Conservation (phyloP, 2,888 invertebrate species). For the Thelaira solivaga region DNA sequence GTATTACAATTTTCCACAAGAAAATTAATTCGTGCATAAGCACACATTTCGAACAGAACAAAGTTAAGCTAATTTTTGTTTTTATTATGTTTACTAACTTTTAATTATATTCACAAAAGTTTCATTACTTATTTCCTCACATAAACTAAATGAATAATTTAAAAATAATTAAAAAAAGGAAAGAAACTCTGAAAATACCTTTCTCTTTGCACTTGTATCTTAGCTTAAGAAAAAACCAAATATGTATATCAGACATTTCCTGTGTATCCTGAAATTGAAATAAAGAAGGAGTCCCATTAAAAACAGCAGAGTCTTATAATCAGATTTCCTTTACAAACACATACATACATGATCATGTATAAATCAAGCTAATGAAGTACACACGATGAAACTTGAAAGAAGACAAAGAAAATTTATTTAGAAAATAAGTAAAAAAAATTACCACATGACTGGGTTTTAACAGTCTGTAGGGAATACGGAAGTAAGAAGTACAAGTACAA, state of each 20-base stretch:
- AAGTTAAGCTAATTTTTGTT: background rate
- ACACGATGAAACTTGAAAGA: background rate
- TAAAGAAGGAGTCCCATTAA: background rate
- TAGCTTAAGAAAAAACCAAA: background rate
- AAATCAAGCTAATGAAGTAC: constrained; percentile 72
- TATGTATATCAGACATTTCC: constrained; percentile 29
- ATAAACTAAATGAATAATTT: background rate
- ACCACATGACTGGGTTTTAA: constrained; percentile 18
- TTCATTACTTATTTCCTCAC: background rate
- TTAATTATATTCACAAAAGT: constrained; percentile 31
- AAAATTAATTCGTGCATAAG: no score
- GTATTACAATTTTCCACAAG: no score
- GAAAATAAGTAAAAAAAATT: background rate
- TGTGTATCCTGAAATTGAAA: constrained; percentile 16
- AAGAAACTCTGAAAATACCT: background rate
- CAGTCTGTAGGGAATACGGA: background rate
- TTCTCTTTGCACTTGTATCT: background rate
- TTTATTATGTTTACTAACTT: background rate
- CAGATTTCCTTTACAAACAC: constrained; percentile 63
- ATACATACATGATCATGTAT: constrained; percentile 71
- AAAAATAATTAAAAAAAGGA: background rate
- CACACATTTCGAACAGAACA: no score
- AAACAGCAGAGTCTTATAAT: constrained; percentile 21
- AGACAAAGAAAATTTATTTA: constrained; percentile 47
- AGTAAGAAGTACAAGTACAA: background rate